phyloP scores from a whole-genome alignment of 2,888 invertebrate species.

The Synergus itoensis region DNA sequence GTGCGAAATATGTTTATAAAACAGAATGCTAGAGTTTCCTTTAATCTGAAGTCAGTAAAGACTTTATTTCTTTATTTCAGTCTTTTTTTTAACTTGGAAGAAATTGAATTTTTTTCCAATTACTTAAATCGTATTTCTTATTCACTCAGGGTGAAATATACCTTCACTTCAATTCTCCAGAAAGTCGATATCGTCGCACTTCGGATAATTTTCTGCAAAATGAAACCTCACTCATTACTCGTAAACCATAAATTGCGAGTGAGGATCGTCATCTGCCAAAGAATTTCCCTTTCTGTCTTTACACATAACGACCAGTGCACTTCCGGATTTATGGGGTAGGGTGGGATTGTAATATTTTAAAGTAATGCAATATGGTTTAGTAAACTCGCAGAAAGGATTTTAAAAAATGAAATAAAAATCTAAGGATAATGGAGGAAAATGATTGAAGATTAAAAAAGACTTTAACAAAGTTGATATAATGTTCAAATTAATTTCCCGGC shows the following conservation, averaged over 20 bases:
- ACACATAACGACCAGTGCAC: slow-evolving; percentile 25
- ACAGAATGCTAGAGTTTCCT: not conserved
- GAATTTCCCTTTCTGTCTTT: slow-evolving; percentile 46
- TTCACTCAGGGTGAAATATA: slow-evolving; percentile 25
- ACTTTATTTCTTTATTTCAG: too few relatives aligned
- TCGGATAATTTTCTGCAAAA: slow-evolving; percentile 46
- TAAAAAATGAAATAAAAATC: not conserved
- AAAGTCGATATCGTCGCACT: slow-evolving; percentile 29
- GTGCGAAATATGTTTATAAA: not conserved
- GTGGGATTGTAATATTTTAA: slow-evolving; percentile 53
- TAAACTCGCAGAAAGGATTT: not conserved
- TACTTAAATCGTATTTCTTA: not conserved
- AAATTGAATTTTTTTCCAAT: not conserved
- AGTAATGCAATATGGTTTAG: slow-evolving; percentile 56
- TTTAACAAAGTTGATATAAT: too few relatives aligned
- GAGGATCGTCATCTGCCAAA: slow-evolving; percentile 45
- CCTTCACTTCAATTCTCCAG: not conserved
- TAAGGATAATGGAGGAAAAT: not conserved
- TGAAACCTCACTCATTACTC: slow-evolving; percentile 41
- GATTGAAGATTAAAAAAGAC: not conserved
- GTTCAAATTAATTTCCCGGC: too few relatives aligned
- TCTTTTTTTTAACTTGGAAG: not conserved
- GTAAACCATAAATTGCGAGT: slow-evolving; percentile 36
- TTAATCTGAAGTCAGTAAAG: not conserved
- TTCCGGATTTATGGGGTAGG: slow-evolving; percentile 9